phyloP scores from a whole-genome alignment of 2,888 invertebrate species.

The Panorpa germanica region DNA sequence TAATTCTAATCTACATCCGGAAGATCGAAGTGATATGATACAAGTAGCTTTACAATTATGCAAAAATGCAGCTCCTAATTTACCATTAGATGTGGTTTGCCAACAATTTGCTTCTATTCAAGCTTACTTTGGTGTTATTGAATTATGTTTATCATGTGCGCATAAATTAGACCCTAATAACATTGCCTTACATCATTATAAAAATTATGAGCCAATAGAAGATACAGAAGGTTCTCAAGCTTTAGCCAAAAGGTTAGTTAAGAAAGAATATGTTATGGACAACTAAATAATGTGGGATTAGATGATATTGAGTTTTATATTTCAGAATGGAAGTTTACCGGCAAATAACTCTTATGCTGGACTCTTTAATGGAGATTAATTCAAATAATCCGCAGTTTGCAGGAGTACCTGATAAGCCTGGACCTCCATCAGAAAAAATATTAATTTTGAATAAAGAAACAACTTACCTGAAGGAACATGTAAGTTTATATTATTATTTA shows the following conservation, averaged over 20 bases:
- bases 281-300: background rate
- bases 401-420: constrained; percentile 24
- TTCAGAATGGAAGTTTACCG: constrained; percentile 75
- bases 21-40: constrained; percentile 60
- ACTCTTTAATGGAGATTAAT: constrained; percentile 42
- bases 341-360: constrained; percentile 62
- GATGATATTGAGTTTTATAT: constrained; percentile 12
- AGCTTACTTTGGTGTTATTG: constrained; percentile 77
- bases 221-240: constrained; percentile 68
- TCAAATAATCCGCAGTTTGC: constrained; percentile 25
- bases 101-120: constrained; percentile 62
- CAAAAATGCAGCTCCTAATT: constrained; percentile 72
- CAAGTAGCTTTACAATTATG: constrained; percentile 66
- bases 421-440: constrained; percentile 20
- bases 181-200: constrained; percentile 73
- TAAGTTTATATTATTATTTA: no score
- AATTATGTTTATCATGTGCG: constrained; percentile 71
- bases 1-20: constrained; percentile 46
- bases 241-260: constrained; percentile 38
- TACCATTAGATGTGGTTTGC: constrained; percentile 71
- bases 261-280: background rate
- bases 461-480: no score
- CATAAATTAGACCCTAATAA: constrained; percentile 76
- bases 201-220: constrained; percentile 60
- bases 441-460: no score